Evolutionary conservation across 1,140 invertebrate genomes (phyloP), one percentile per base, ranked within the genome.

Genomic region (Berghia stephanieae): DNA sequence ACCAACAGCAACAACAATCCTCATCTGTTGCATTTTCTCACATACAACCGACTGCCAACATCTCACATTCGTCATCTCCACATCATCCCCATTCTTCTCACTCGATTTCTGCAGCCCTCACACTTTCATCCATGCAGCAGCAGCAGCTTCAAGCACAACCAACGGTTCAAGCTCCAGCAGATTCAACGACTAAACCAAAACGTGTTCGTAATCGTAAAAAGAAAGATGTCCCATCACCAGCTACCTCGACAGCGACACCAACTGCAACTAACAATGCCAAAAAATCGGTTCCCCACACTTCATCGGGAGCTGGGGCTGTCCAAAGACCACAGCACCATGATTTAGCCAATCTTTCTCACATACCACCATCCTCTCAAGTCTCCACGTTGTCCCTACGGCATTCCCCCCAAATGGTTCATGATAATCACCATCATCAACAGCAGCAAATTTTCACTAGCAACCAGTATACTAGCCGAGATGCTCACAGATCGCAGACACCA

Each of bases 121-220:
- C 80, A 10, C 80, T 81, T 46, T 77, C 79, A 31, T 79, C 82
- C 18, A 73, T 80, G 42, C 46, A 49, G 46, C 44, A 67, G 74
- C 63, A 79, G 80, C 34, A 85, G 80, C 38, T 81, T 82, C 34
- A 81, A 80, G 66, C 82, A 21, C 75, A 82, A 72, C 80, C 80
- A 36, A 72, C 84, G 24, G 78, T 88, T 18, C 87, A 88, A 75
- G 86, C 87, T 3, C 80, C 84, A 40, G 83, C 87, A 18, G 87
- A 88, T 74, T 88, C 87, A 16, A 85, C 86, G n/a, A 85, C 86
- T 21, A 87, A 87, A 74, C 86, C 83, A 76, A 87, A 88, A 68
- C 83, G 81, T 66, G 38, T 81, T 27, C 78, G 83, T 67, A 78
- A 75, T 52, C 74, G 80, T 21, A 84, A 85, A 78, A 86, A 85